Percentiles rank a stretch among this genome's conserved stretches.
phyloP scores from a whole-genome alignment of 2,113 vertebrate genomes.

The Hypocryptadius cinnamomeus region DNA sequence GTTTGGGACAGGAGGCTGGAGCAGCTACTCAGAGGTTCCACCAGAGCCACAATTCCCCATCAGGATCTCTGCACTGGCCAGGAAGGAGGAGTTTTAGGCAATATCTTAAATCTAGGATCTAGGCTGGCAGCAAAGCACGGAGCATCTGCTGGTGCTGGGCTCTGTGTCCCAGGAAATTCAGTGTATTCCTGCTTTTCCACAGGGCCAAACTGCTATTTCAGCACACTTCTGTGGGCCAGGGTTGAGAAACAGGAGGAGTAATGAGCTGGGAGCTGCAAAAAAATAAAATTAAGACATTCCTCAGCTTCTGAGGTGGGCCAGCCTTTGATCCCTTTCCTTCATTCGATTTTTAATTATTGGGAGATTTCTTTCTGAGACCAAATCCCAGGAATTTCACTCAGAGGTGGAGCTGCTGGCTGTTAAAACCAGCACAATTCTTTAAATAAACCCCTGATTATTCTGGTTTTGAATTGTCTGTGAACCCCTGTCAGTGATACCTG shows the following conservation, averaged over 20 bases:
- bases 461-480: background rate
- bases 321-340: background rate
- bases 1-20: background rate
- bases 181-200: background rate
- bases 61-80: background rate
- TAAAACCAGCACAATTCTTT: background rate
- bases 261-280: constrained; percentile 76
- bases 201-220: constrained; percentile 66
- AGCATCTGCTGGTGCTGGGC: background rate
- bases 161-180: background rate
- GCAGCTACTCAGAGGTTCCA: background rate
- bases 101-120: background rate
- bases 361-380: background rate
- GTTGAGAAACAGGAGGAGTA: constrained; percentile 72
- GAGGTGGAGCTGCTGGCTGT: background rate
- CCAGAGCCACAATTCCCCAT: background rate
- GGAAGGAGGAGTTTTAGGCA: background rate
- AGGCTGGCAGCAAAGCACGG: background rate
- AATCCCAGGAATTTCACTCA: background rate
- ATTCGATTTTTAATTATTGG: background rate
- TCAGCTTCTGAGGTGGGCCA: background rate
- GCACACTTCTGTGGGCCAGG: constrained; percentile 75
- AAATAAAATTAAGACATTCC: background rate
- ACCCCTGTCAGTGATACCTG: constrained; percentile 66
- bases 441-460: background rate